Evolutionary conservation across 2,797 vertebrate genomes (phyloP).

Genomic region (Leptatherina wallacei): DNA sequence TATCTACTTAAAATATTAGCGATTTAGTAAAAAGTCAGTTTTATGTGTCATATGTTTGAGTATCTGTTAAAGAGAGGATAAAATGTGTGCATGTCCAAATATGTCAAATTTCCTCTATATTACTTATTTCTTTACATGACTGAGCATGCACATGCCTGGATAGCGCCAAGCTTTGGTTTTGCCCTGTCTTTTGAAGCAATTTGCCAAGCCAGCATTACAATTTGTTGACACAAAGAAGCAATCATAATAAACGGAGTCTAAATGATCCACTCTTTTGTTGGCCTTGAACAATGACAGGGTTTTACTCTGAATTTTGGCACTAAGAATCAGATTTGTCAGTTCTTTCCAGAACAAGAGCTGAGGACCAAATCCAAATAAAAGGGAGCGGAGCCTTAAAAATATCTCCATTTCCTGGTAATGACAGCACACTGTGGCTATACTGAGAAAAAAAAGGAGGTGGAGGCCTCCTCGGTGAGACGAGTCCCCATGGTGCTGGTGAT

Average conservation of each 20-base stretch:
- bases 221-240: conserved; percentile 71
- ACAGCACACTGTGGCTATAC: conserved; percentile 48
- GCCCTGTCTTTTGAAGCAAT: conserved; percentile 44
- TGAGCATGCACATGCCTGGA: conserved; percentile 4
- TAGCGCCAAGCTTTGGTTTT: conserved; percentile 34
- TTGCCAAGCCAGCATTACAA: conserved; percentile 52
- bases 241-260: conserved; percentile 67
- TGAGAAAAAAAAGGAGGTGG: not conserved
- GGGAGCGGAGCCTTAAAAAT: conserved; percentile 62
- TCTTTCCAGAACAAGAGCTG: conserved; percentile 64
- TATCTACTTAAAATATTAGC: not conserved
- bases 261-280: conserved; percentile 71
- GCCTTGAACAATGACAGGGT: conserved; percentile 68
- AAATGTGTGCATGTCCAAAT: conserved; percentile 3
- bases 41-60: not conserved
- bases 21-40: not conserved
- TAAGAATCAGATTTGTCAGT: conserved; percentile 68
- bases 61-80: not conserved
- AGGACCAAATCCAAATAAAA: conserved; percentile 73
- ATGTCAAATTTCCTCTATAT: not conserved
- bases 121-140: not conserved
- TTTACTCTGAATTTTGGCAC: conserved; percentile 69
- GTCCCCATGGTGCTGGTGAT: conserved; percentile 55
- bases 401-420: conserved; percentile 72
- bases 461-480: conserved; percentile 29